Conservation (phyloP, 2,888 invertebrate genomes). For the Lepidochrysops patricia region DNA sequence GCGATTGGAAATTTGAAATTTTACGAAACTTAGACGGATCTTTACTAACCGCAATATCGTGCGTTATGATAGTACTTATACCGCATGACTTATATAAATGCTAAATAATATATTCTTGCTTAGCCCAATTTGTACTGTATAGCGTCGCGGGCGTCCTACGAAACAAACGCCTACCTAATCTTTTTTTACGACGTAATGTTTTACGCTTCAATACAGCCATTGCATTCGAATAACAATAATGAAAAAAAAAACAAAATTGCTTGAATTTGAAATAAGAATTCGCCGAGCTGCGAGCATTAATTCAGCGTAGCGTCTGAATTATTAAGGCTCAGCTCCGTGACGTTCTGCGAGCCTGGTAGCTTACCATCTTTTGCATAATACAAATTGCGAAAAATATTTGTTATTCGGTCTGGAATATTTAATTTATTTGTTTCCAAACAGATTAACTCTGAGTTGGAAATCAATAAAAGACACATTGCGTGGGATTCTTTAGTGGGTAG, state of each 20-base stretch:
- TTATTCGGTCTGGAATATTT: neutral
- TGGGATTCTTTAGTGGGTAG: no score
- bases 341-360: slow-evolving; percentile 39
- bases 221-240: neutral
- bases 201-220: neutral
- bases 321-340: slow-evolving; percentile 41
- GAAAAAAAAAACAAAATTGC: neutral
- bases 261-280: slow-evolving; percentile 18
- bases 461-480: no score
- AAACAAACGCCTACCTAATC: no score
- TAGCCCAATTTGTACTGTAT: no score
- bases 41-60: no score
- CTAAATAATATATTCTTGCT: no score
- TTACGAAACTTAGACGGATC: no score
- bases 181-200: neutral
- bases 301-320: slow-evolving; percentile 37
- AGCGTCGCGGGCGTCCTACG: no score
- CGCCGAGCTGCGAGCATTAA: slow-evolving; percentile 11
- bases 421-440: neutral
- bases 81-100: no score
- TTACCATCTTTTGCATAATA: slow-evolving; percentile 37
- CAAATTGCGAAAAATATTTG: slow-evolving; percentile 28
- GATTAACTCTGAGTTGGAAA: no score
- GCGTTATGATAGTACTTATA: no score
- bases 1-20: no score